phyloP scores from a whole-genome alignment of 2,113 vertebrate genomes.

The Upupa epops region DNA sequence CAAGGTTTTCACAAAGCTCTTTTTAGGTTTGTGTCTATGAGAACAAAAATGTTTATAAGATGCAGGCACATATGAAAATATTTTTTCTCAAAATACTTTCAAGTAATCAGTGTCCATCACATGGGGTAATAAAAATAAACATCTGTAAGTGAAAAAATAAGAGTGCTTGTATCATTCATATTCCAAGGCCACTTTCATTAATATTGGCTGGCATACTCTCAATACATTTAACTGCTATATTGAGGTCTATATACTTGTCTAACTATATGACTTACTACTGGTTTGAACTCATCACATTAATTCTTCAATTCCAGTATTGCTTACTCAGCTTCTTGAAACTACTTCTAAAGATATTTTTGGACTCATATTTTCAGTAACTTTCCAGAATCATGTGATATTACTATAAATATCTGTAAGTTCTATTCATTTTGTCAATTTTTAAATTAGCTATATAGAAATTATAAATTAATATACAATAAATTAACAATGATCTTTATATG shows the following conservation, averaged over 20 bases:
- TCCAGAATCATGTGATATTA: constrained; percentile 43
- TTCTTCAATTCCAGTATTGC: constrained; percentile 23
- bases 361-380: constrained; percentile 11
- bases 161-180: constrained; percentile 4
- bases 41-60: neutral
- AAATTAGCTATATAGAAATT: constrained; percentile 34
- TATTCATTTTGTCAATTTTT: constrained; percentile 57
- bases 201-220: neutral
- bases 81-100: neutral
- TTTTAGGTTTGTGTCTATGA: neutral
- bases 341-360: constrained; percentile 49
- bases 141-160: constrained; percentile 46
- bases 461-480: constrained; percentile 26
- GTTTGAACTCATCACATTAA: constrained; percentile 32
- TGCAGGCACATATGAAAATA: neutral
- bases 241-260: neutral
- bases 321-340: constrained; percentile 34
- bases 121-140: neutral
- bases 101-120: neutral
- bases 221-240: neutral
- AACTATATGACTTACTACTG: neutral
- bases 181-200: constrained; percentile 33
- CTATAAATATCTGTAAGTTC: constrained; percentile 42
- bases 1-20: neutral
- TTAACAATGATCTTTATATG: neutral